Evolutionary conservation across 2,113 vertebrate species (phyloP).

Genomic region (Phalacrocorax brasilianus): DNA sequence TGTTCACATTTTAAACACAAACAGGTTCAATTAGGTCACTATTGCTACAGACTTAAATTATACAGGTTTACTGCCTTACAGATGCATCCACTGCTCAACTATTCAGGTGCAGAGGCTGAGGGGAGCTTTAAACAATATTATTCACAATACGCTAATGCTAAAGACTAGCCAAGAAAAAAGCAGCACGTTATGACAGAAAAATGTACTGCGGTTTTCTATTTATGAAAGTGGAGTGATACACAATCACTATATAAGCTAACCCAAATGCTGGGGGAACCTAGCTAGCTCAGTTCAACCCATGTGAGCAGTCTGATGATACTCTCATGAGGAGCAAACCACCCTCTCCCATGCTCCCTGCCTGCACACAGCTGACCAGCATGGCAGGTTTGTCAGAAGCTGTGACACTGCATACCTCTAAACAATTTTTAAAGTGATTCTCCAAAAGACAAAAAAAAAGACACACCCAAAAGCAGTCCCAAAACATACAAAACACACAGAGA

Average conservation of each 20-base stretch:
- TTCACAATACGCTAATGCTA: background rate
- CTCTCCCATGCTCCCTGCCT: background rate
- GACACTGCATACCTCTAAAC: background rate
- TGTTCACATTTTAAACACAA: background rate
- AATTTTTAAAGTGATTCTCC: background rate
- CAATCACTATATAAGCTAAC: background rate
- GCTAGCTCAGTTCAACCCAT: background rate
- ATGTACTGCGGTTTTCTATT: background rate
- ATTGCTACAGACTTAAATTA: background rate
- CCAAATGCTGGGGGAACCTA: background rate
- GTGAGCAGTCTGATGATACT: background rate
- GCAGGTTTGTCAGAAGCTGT: background rate
- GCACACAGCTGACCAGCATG: background rate
- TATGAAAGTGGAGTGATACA: background rate
- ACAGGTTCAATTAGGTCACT: background rate
- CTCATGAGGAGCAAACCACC: background rate
- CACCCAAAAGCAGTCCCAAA: background rate
- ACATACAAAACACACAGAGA: rapidly evolving
- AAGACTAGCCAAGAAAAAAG: background rate
- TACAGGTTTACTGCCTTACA: background rate
- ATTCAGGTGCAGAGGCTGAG: background rate
- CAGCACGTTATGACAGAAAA: background rate
- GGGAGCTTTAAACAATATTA: background rate
- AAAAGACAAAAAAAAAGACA: background rate
- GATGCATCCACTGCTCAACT: background rate